phyloP scores from a whole-genome alignment of 2,797 vertebrate genomes.

The Paratrypauchen microcephalus region DNA sequence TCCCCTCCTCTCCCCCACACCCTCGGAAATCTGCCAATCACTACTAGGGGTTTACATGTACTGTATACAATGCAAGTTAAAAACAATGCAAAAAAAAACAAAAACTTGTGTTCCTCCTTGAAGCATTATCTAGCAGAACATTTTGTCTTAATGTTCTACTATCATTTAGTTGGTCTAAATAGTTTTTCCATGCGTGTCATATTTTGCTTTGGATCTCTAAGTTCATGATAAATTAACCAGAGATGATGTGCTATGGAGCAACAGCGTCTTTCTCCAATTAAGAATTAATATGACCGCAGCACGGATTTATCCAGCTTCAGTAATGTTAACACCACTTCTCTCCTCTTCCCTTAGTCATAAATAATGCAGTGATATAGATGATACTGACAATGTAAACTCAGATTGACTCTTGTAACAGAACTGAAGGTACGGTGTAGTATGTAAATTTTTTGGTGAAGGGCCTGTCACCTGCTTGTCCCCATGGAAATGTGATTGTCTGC shows the following conservation, averaged over 20 bases:
- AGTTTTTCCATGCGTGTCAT: constrained; percentile 14
- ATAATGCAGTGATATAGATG: constrained; percentile 8
- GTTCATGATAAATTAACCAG: constrained; percentile 66
- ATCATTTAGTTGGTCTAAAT: constrained; percentile 24
- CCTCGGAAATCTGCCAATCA: constrained; percentile 60
- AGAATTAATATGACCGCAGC: constrained; percentile 65
- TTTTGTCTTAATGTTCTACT: constrained; percentile 48
- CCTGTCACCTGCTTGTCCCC: no score
- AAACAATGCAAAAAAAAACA: constrained; percentile 45
- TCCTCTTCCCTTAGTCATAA: neutral
- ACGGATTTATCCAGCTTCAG: constrained; percentile 55
- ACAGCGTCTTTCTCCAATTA: constrained; percentile 67
- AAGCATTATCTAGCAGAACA: constrained; percentile 10
- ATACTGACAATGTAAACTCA: neutral
- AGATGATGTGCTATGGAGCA: constrained; percentile 52
- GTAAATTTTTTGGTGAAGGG: neutral
- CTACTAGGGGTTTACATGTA: constrained; percentile 45
- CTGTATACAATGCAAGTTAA: constrained; percentile 29
- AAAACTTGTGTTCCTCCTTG: constrained; percentile 12
- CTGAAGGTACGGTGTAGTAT: neutral
- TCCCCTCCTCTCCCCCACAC: constrained; percentile 57
- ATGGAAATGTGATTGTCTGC: no score
- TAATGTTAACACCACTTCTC: constrained; percentile 7
- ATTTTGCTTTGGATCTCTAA: constrained; percentile 55
- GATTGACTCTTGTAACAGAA: constrained; percentile 1